Evolutionary conservation across 2,888 invertebrate genomes (phyloP).

Genomic region (Harmothoe impar): DNA sequence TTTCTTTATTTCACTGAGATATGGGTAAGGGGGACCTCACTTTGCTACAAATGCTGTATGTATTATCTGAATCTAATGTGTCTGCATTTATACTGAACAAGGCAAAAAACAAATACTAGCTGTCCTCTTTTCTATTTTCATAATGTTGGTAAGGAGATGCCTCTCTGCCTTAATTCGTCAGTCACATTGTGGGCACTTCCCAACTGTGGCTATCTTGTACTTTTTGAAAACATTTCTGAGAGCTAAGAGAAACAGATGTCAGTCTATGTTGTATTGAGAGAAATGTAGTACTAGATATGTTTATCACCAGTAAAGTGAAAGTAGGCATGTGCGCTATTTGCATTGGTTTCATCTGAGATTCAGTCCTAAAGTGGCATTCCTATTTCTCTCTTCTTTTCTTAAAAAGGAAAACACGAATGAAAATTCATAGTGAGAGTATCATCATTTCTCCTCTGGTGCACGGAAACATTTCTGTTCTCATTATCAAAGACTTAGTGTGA

Average conservation of each 20-base stretch:
- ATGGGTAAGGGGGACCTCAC: background rate
- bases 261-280: background rate
- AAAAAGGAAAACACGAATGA: background rate
- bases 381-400: background rate
- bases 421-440: too few relatives aligned
- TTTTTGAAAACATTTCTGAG: background rate
- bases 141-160: background rate
- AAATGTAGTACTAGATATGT: background rate
- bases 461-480: too few relatives aligned
- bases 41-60: background rate
- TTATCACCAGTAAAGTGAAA: too few relatives aligned
- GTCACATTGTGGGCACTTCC: background rate
- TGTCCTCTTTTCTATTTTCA: conserved; percentile 39
- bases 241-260: background rate
- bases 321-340: too few relatives aligned
- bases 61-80: background rate
- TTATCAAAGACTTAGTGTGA: too few relatives aligned
- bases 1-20: too few relatives aligned
- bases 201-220: background rate
- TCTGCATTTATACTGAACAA: background rate
- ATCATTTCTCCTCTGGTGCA: too few relatives aligned
- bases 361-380: background rate
- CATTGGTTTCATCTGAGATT: too few relatives aligned
- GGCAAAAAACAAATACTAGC: background rate
- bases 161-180: conserved; percentile 30